phyloP scores from a whole-genome alignment of 2,113 vertebrate genomes.

The Phocoena sinus region DNA sequence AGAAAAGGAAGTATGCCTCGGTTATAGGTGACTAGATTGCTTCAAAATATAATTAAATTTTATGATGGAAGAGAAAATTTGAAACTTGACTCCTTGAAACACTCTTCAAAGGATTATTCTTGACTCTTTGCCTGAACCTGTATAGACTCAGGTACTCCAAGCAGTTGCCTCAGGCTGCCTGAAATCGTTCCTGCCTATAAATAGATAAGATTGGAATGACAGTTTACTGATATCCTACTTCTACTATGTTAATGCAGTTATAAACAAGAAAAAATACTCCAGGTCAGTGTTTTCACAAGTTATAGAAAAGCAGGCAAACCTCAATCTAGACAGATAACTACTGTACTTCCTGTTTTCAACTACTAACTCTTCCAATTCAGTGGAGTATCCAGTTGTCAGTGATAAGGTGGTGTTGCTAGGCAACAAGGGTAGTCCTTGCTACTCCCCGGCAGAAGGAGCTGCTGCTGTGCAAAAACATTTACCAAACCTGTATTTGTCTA shows the following conservation, averaged over 20 bases:
- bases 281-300: background rate
- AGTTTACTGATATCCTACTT: background rate
- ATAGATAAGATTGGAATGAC: background rate
- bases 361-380: conserved; percentile 27
- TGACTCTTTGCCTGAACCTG: background rate
- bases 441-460: background rate
- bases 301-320: background rate
- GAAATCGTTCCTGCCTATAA: background rate
- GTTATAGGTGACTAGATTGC: background rate
- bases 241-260: background rate
- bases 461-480: background rate
- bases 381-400: background rate
- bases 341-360: conserved; percentile 31
- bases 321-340: conserved; percentile 20
- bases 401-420: conserved; percentile 30
- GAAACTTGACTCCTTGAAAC: background rate
- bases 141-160: background rate
- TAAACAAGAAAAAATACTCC: conserved; percentile 25
- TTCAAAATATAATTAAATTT: conserved; percentile 1
- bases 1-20: background rate
- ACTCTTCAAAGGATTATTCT: background rate
- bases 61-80: background rate
- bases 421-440: conserved; percentile 8
- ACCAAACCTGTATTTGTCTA: conserved; percentile 47
- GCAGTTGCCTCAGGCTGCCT: background rate